A percentile compares a stretch with the other conserved stretches of the same genome.
phyloP scores from a whole-genome alignment of 1,140 invertebrate species.

The Cyrtorhinus lividipennis region DNA sequence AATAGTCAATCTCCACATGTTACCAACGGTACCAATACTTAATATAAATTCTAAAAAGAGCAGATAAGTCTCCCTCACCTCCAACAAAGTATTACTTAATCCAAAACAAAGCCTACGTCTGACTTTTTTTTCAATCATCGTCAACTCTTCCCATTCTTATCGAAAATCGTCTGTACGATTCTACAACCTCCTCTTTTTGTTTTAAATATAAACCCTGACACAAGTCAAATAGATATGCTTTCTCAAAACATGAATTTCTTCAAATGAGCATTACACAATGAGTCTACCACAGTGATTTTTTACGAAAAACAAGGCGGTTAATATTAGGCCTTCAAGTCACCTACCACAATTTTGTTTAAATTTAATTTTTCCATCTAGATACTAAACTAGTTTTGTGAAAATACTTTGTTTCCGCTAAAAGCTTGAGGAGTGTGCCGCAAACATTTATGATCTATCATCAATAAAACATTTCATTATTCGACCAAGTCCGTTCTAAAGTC shows the following conservation, averaged over 20 bases:
- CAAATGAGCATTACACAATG: neutral
- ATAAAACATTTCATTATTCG: too few relatives aligned
- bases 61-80: neutral
- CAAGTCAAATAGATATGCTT: constrained; percentile 2
- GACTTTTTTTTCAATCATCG: too few relatives aligned
- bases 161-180: neutral
- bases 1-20: neutral
- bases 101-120: neutral
- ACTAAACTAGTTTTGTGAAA: neutral
- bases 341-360: neutral
- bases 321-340: constrained; percentile 1
- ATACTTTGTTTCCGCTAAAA: neutral
- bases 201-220: neutral
- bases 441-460: too few relatives aligned
- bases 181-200: neutral
- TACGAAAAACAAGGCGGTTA: neutral
- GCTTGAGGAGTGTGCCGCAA: neutral
- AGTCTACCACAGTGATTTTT: constrained; percentile 1
- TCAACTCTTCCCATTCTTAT: too few relatives aligned
- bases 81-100: neutral
- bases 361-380: neutral
- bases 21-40: neutral
- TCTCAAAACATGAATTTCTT: neutral
- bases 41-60: neutral
- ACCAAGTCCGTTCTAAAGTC: too few relatives aligned